Evolutionary conservation across 2,888 invertebrate species (phyloP).

Genomic region (Caenorhabditis doughertyi): DNA sequence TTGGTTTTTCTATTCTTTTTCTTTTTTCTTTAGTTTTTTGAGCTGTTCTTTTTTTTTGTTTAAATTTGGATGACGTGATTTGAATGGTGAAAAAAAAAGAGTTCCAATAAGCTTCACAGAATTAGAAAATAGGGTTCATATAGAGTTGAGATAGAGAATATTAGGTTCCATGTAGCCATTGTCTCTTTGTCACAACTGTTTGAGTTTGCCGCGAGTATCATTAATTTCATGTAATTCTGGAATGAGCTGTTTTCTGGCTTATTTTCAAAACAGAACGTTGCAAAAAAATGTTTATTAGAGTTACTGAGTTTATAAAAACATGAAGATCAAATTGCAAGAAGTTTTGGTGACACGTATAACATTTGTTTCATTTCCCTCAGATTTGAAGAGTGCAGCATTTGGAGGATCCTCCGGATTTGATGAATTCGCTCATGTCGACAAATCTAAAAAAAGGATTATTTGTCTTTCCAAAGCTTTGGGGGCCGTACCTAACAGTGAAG

Average conservation of each 20-base stretch:
- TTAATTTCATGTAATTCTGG: no score
- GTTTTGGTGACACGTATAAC: slow-evolving; percentile 8
- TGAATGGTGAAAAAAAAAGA: no score
- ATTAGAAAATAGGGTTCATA: no score
- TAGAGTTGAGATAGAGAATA: no score
- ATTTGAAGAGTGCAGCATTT: slow-evolving; percentile 80
- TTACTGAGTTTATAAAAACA: not conserved
- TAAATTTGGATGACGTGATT: not conserved
- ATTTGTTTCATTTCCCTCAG: slow-evolving; percentile 39
- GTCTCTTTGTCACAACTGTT: no score
- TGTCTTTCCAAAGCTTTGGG: no score
- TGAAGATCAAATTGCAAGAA: slow-evolving; percentile 39
- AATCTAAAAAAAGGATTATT: no score
- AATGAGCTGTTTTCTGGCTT: no score
- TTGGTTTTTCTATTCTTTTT: slow-evolving; percentile 20
- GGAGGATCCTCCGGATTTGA: slow-evolving; percentile 81
- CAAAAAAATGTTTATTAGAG: slow-evolving; percentile 21
- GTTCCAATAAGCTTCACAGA: not conserved
- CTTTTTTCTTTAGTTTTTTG: not conserved
- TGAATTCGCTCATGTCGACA: slow-evolving; percentile 82
- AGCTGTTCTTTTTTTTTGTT: not conserved
- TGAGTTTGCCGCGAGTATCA: no score
- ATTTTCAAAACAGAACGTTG: no score
- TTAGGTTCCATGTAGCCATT: no score
- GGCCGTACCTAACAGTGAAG: slow-evolving; percentile 63